Conservation (phyloP, 1,140 invertebrate genomes). For the Drosophila oshimai region DNA sequence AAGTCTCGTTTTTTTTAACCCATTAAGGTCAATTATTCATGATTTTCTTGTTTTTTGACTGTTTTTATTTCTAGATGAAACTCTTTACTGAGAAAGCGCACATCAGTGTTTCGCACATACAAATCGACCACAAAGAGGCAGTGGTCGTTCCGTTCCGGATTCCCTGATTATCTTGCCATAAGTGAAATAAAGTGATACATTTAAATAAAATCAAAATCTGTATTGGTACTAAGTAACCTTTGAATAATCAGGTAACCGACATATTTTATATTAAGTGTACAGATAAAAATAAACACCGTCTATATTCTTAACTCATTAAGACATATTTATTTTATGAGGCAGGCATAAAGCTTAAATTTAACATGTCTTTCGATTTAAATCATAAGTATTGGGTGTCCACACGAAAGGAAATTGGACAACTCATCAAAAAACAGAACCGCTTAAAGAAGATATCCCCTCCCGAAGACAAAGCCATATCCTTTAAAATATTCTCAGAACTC, state of each 20-base stretch:
- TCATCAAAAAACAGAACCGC: slow-evolving; percentile 60
- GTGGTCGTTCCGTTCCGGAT: slow-evolving; percentile 90
- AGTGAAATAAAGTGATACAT: slow-evolving; percentile 28
- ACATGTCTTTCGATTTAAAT: slow-evolving; percentile 68
- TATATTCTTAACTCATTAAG: slow-evolving; percentile 9
- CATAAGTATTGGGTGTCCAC: slow-evolving; percentile 64
- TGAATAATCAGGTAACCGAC: slow-evolving; percentile 36
- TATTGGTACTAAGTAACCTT: slow-evolving; percentile 44
- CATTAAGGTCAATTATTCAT: too few relatives aligned
- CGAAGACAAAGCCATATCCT: slow-evolving; percentile 50
- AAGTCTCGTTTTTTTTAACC: too few relatives aligned
- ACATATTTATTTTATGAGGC: slow-evolving; percentile 3
- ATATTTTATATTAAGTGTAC: slow-evolving; percentile 48
- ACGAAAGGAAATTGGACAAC: slow-evolving; percentile 54
- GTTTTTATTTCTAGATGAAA: slow-evolving; percentile 84
- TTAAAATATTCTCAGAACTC: slow-evolving; percentile 69
- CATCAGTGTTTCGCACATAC: slow-evolving; percentile 86
- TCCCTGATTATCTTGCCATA: slow-evolving; percentile 42
- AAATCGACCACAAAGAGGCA: slow-evolving; percentile 90
- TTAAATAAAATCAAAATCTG: slow-evolving; percentile 21
- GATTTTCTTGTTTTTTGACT: not conserved
- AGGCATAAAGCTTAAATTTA: not conserved
- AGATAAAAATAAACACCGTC: slow-evolving; percentile 32
- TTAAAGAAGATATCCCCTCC: slow-evolving; percentile 53
- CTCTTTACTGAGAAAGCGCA: slow-evolving; percentile 85